A percentile compares a stretch with the other conserved stretches of the same genome.
Conservation (phyloP, 1,140 invertebrate species). For the Drosophila pruinosa region DNA sequence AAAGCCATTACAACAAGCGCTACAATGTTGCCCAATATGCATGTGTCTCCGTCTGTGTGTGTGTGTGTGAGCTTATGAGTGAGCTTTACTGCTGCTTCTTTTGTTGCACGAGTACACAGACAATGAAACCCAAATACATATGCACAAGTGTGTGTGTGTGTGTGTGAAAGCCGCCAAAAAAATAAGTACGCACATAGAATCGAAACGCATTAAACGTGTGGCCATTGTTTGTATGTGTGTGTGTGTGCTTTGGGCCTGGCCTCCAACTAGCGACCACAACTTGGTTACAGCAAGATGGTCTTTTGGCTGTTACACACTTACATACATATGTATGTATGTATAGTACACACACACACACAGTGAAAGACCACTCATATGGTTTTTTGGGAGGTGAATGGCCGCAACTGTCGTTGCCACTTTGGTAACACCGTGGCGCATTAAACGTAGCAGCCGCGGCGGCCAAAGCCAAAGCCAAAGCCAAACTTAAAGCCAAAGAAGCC, state of each 20-base stretch:
- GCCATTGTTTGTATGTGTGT: constrained; percentile 26
- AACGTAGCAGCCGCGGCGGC: constrained; percentile 65
- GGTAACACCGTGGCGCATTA: constrained; percentile 77
- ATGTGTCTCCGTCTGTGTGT: constrained; percentile 7
- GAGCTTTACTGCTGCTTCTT: constrained; percentile 37
- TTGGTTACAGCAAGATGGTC: constrained; percentile 57
- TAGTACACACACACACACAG: constrained; percentile 48
- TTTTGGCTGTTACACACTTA: constrained; percentile 43
- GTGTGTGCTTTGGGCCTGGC: constrained; percentile 32
- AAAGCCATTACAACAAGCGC: constrained; percentile 69
- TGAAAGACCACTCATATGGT: constrained; percentile 34
- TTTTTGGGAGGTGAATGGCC: constrained; percentile 80
- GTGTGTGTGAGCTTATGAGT: constrained; percentile 31
- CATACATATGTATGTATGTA: constrained; percentile 30
- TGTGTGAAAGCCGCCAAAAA: constrained; percentile 24
- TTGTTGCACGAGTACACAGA: constrained; percentile 42
- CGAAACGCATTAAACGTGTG: constrained; percentile 58
- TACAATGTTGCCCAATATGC: constrained; percentile 10
- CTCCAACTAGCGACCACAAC: constrained; percentile 53
- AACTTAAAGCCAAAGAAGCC: constrained; percentile 63
- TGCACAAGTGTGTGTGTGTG: no score
- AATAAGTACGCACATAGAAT: constrained; percentile 31
- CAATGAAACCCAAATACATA: constrained; percentile 49
- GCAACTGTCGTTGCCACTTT: constrained; percentile 80
- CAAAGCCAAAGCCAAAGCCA: constrained; percentile 46